These are phyloP conservation scores for Siderastrea radians DNA, from an alignment of 92 coral and sea anemone species.

Conservation along the genomic window DNA sequence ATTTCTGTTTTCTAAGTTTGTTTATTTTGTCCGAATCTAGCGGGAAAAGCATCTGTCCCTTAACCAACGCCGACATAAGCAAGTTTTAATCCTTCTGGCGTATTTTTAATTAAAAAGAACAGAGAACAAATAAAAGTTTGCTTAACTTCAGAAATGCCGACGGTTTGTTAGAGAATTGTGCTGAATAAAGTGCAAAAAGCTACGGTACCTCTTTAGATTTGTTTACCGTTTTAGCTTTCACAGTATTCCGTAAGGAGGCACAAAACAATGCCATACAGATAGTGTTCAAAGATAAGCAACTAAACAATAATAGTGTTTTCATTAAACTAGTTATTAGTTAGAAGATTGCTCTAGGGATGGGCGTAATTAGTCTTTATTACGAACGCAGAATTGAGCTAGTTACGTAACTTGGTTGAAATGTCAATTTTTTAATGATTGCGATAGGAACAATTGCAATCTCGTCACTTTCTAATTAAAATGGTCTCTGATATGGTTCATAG, in stretches of 20 bases:
- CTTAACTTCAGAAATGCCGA: conserved; percentile 40
- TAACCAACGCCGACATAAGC: not conserved
- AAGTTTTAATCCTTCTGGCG: conserved; percentile 19
- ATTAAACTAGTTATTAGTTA: conserved; percentile 3
- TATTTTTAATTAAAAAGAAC: conserved; percentile 34
- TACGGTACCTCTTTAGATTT: not conserved
- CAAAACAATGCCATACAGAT: not conserved
- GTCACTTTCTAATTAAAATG: not conserved
- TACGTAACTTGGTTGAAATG: not conserved
- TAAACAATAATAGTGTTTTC: conserved; percentile 33
- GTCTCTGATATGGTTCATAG: not conserved
- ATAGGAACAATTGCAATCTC: not conserved
- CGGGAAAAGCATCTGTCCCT: not conserved
- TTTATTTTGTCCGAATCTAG: conserved; percentile 9
- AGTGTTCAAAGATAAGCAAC: conserved; percentile 2
- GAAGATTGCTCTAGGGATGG: not conserved
- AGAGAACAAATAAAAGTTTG: not conserved
- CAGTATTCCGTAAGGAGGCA: conserved; percentile 1
- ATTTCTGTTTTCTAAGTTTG: not conserved
- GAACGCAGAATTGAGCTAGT: not conserved
- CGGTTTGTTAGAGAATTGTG: conserved; percentile 14
- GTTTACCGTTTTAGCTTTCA: conserved; percentile 20
- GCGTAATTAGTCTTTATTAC: not conserved
- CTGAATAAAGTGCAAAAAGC: conserved; percentile 29
- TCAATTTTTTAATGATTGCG: not conserved